A percentile compares a stretch with the other conserved stretches of the same genome.
Conservation (phyloP, 2,797 vertebrate genomes). For the Ctenochaetus hawaiiensis region DNA sequence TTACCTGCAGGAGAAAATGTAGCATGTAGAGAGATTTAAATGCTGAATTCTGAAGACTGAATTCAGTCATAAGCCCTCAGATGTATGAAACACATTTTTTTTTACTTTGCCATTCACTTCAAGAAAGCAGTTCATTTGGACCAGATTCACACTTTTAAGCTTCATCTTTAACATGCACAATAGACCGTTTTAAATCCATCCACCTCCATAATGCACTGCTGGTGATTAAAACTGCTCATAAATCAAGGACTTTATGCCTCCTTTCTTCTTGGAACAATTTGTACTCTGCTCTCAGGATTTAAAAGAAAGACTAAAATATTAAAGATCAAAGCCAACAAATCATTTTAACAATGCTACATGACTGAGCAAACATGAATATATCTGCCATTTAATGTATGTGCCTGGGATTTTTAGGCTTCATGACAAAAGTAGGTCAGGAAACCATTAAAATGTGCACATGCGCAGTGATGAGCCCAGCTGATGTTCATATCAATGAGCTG, state of each 20-base stretch:
- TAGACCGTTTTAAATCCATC: not conserved
- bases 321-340: slow-evolving; percentile 1
- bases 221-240: slow-evolving; percentile 6
- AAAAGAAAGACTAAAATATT: not conserved
- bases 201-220: not conserved
- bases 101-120: not conserved
- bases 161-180: not conserved
- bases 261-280: not conserved
- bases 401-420: not conserved
- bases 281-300: not conserved
- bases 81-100: not conserved
- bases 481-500: not conserved
- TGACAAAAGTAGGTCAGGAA: not conserved
- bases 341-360: not conserved
- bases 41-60: not conserved
- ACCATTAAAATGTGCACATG: not conserved
- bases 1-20: not conserved
- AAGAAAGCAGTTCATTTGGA: not conserved
- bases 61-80: not conserved
- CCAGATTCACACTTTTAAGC: not conserved
- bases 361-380: not conserved
- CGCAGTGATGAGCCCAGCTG: not conserved
- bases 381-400: not conserved
- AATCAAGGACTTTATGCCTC: not conserved
- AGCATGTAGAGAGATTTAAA: not conserved